A percentile compares a stretch with the other conserved stretches of the same genome.
Conservation (phyloP, 2,797 vertebrate species). For the Poecilia wingei region DNA sequence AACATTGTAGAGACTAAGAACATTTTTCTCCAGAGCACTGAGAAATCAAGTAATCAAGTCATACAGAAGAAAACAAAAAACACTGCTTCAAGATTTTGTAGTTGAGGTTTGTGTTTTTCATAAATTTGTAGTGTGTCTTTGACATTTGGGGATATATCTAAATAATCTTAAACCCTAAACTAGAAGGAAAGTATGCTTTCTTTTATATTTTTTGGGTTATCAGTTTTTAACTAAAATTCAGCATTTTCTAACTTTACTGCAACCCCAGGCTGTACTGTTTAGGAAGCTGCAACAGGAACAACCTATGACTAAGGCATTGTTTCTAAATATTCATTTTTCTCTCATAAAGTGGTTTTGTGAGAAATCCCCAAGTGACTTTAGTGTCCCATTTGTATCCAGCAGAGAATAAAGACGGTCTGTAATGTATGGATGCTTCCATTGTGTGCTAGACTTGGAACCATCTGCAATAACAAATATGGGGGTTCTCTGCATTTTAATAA, state of each 20-base stretch:
- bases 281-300: slow-evolving; percentile 21
- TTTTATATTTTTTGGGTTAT: background rate
- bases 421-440: slow-evolving; percentile 61
- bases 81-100: background rate
- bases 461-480: slow-evolving; percentile 65
- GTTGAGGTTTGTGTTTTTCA: background rate
- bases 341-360: slow-evolving; percentile 42
- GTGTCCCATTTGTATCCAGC: slow-evolving; percentile 41
- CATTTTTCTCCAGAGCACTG: background rate
- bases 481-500: slow-evolving; percentile 77
- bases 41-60: background rate
- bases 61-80: background rate
- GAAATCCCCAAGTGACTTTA: slow-evolving; percentile 32
- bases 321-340: slow-evolving; percentile 36
- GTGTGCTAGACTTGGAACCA: slow-evolving; percentile 52
- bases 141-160: background rate
- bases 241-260: slow-evolving; percentile 9
- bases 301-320: slow-evolving; percentile 17
- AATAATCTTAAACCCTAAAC: background rate
- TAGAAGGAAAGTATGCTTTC: background rate
- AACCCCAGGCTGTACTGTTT: slow-evolving; percentile 18
- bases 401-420: slow-evolving; percentile 45
- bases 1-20: background rate
- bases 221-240: background rate
- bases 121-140: background rate